Percentiles rank a stretch among this genome's conserved stretches.
Conservation (phyloP, 2,797 vertebrate genomes). For the Myotis myotis region DNA sequence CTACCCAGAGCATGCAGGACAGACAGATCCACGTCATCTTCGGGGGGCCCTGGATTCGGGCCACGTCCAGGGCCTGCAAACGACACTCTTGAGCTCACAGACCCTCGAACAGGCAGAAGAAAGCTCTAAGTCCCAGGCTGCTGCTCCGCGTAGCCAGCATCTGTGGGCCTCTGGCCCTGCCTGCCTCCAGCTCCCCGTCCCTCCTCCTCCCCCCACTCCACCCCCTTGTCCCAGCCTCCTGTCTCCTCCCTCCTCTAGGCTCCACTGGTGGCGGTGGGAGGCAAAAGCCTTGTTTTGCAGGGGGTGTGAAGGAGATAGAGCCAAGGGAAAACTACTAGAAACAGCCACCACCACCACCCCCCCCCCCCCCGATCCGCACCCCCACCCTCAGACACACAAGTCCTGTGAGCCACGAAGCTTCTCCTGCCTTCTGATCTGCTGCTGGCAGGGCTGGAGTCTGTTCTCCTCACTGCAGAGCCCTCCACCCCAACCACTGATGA, state of each 20-base stretch:
- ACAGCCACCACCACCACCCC: constrained; percentile 33
- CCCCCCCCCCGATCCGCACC: constrained; percentile 28
- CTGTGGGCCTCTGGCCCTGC: constrained; percentile 66
- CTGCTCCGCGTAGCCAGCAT: neutral
- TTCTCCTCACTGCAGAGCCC: neutral
- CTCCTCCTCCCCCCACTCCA: constrained; percentile 73
- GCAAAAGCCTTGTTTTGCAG: constrained; percentile 52
- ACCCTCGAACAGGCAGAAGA: neutral
- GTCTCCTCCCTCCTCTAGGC: constrained; percentile 70
- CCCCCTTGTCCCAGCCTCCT: constrained; percentile 79
- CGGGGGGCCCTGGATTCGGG: neutral
- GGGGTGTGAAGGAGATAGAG: neutral
- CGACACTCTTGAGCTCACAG: neutral
- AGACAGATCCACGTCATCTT: constrained; percentile 93
- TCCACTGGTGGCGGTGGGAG: constrained; percentile 58
- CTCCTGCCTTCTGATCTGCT: neutral
- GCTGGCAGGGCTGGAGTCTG: neutral
- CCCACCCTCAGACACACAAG: neutral
- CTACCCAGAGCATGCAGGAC: constrained; percentile 98
- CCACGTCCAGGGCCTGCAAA: neutral
- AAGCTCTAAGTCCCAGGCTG: neutral
- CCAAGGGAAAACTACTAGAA: neutral
- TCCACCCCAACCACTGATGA: neutral
- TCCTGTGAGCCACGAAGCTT: neutral
- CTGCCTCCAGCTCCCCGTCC: constrained; percentile 73